These are phyloP conservation scores for Sterrhoptilus dennistouni DNA, from an alignment of 2,113 vertebrate species.

Conservation along the genomic window DNA sequence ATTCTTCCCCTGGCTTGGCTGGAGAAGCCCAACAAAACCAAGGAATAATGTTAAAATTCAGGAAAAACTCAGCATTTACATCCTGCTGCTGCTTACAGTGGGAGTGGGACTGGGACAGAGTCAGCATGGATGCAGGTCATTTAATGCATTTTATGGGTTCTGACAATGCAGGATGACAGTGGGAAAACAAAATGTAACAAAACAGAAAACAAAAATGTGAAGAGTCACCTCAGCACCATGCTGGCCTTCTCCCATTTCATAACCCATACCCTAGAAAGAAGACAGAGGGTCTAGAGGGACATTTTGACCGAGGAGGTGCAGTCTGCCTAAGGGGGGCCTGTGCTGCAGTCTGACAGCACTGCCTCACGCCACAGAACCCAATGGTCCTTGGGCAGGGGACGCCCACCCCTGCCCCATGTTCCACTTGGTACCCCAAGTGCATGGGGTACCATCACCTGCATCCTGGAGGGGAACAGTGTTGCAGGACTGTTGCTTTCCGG, in stretches of 20 bases:
- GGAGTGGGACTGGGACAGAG: not conserved
- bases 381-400: accelerated
- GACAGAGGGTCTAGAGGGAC: not conserved
- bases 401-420: not conserved
- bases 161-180: not conserved
- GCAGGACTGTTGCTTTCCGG: not conserved
- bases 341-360: not conserved
- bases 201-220: not conserved
- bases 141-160: not conserved
- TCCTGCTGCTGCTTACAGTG: not conserved
- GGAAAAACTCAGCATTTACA: not conserved
- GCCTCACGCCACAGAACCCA: accelerated
- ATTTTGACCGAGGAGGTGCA: not conserved
- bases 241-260: not conserved
- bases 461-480: not conserved
- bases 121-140: not conserved
- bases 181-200: not conserved
- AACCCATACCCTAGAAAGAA: not conserved
- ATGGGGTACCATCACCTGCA: accelerated
- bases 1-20: not conserved
- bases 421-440: too few relatives aligned
- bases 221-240: not conserved
- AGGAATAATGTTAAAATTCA: not conserved
- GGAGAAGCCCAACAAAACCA: not conserved
- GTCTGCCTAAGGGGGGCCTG: not conserved